These are phyloP conservation scores for Bombylius major DNA, from an alignment of 2,888 invertebrate genomes.

Conservation along the genomic window DNA sequence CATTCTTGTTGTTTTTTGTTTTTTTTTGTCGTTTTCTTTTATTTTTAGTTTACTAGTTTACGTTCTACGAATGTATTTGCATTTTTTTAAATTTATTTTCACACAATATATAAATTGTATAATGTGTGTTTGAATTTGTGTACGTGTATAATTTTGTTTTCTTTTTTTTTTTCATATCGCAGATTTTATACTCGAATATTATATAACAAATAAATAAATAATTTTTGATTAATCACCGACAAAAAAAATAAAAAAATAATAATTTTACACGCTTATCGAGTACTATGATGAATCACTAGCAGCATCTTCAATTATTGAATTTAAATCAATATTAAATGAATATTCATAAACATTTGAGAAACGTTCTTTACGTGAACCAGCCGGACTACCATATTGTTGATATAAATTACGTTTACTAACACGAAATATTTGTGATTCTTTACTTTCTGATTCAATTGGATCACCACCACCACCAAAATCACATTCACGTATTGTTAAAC, in stretches of 20 bases:
- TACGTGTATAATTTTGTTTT: background rate
- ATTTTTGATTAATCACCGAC: no score
- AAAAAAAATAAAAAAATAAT: background rate
- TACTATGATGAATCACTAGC: constrained; percentile 39
- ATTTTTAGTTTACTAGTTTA: background rate
- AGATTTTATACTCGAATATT: no score
- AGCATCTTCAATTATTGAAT: constrained; percentile 37
- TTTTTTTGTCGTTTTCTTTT: background rate
- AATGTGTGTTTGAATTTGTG: background rate
- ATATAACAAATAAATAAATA: no score
- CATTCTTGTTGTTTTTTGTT: background rate
- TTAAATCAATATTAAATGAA: constrained; percentile 37
- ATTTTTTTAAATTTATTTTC: no score
- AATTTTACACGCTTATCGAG: constrained; percentile 11
- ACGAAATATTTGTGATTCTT: constrained; percentile 38
- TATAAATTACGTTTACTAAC: constrained; percentile 38
- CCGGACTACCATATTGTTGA: constrained; percentile 36
- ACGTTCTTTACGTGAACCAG: constrained; percentile 33
- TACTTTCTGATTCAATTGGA: constrained; percentile 36
- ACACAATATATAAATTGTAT: background rate
- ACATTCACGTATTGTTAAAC: constrained; percentile 34
- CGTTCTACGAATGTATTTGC: background rate
- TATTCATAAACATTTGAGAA: constrained; percentile 38
- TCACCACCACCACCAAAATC: constrained; percentile 38
- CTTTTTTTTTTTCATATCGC: no score